phyloP scores from a whole-genome alignment of 2,888 invertebrate species.

The Drosophila fulvimacula region DNA sequence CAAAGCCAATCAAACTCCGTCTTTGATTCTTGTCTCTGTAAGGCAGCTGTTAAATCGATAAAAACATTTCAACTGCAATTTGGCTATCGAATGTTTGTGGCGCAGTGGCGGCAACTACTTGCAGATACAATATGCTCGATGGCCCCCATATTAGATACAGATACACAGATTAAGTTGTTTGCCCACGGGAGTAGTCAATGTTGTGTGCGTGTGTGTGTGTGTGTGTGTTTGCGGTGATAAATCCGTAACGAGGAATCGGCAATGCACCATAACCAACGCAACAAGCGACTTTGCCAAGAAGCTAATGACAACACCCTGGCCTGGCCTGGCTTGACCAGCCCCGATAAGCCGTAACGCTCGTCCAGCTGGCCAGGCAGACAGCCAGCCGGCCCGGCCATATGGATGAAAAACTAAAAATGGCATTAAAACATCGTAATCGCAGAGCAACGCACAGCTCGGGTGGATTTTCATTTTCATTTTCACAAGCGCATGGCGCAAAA shows the following conservation, averaged over 20 bases:
- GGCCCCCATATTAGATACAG: constrained; percentile 54
- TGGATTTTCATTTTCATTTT: constrained; percentile 70
- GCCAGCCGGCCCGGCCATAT: constrained; percentile 61
- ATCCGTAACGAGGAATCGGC: constrained; percentile 32
- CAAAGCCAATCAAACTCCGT: background rate
- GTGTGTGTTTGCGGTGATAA: constrained; percentile 42
- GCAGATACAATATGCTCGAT: constrained; percentile 64
- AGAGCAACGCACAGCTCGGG: constrained; percentile 58
- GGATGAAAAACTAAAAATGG: constrained; percentile 73
- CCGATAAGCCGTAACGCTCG: constrained; percentile 57
- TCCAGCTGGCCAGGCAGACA: constrained; percentile 33
- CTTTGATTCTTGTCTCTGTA: no score
- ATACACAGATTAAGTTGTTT: constrained; percentile 59
- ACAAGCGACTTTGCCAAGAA: constrained; percentile 35
- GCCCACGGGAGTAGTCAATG: constrained; percentile 60
- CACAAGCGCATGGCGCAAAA: constrained; percentile 51
- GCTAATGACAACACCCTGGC: constrained; percentile 47
- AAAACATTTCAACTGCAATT: constrained; percentile 71
- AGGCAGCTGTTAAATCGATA: constrained; percentile 75
- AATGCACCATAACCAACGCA: constrained; percentile 43
- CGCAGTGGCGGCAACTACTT: constrained; percentile 51
- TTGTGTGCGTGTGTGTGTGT: background rate
- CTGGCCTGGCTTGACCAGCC: constrained; percentile 16
- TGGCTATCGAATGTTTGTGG: constrained; percentile 50
- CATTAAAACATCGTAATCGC: constrained; percentile 75